Base-by-base conservation (phyloP, 92 coral and sea anemone species). In the Parazoanthus swiftii region DNA sequence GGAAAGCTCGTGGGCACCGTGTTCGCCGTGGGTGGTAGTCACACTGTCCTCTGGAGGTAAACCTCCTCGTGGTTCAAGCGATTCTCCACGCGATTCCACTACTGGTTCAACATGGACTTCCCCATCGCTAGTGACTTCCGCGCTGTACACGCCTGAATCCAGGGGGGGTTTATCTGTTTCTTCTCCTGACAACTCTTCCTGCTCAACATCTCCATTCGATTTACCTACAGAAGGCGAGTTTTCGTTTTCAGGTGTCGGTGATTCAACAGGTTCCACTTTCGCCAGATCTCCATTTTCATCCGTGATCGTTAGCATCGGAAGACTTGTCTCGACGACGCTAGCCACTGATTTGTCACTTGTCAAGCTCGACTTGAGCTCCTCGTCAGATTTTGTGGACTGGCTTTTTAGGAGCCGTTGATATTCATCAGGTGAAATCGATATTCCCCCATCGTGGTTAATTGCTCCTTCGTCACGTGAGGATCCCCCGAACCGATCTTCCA, bases 221-320 rank as follows among this genome's bases (percentile, higher is more conserved):
- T 71, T 23, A 20, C 29, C 71, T 29, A 35, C 6, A 23, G 68
- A 63, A 20, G 73, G 14, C 21, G 35, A 70, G 25, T 23, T 18
- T 13, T 25, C 36, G 25, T 35, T 84, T 26, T 84, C 66, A 76
- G 18, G 43, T 74, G 37, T 76, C 39, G 6, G 79, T 72, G 75
- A 44, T 42, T 71, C 46, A 14, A 2, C 44, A 29, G 86, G 79
- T 75, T 48, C 77, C 5, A 88, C 85, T 66, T 95, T 90, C 36
- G 80, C 91, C 0, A 58, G 77, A 35, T 89, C 89, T 46, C 95
- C 99, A 91, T 93, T 89, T 82, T 94, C 97, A 75, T 95, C 93
- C 2, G 98, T 94, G 59, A 93, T 91, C 89, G 81, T 90, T 58
- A 97, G 79, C 82, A 93, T 68, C 15, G 98, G 98, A 29, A 95